Base-by-base conservation (phyloP, 1,140 invertebrate species). In the Drosophila sturtevanti region DNA sequence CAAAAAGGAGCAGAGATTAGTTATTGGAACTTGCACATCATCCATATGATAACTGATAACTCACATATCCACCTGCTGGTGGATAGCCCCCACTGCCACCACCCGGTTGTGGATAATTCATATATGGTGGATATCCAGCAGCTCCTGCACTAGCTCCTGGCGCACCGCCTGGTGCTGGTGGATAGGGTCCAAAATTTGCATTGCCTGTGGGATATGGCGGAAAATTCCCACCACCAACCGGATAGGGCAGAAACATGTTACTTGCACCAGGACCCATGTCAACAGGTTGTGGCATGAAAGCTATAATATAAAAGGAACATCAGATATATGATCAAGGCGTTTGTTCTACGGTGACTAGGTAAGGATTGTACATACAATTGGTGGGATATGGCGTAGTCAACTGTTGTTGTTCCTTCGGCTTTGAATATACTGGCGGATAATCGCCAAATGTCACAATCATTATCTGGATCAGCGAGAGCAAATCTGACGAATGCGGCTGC, bases 401-500 rank as follows among this genome's bases (percentile, higher is more conserved):
- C 73, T 85, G 77, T 64, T 92, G 68, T 64, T 92, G 68, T 66
- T 93, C 92, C 89, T 94, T 94, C 31, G 94, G 92, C 89, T 95
- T 96, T 1, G 96, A 93, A 93, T 96, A 99, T 0, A 99, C 98
- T 27, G 99, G 99, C 60, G 98, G 98, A 76, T 96, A 94, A 68
- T 99, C 98, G 35, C 98, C 97, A 94, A 99, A 99, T 22, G 96
- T 96, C 56, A 96, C 94, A 63, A 97, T 96, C 96, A 99, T 97
- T 35, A 98, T 95, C 93, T 98, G 96, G 81, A 99, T 97, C 9
- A 99, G 93, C 27, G 95, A 95, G 5, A 96, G 90, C 71, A 99
- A 92, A 92, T 98, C 97, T 2, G 98, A 98, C 14, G 93, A 92
- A 84, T 95, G 94, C 95, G 96, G 94, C 80, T 95, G 94, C 99